Conservation (phyloP, 2,888 invertebrate genomes). For the Xylota sylvarum region DNA sequence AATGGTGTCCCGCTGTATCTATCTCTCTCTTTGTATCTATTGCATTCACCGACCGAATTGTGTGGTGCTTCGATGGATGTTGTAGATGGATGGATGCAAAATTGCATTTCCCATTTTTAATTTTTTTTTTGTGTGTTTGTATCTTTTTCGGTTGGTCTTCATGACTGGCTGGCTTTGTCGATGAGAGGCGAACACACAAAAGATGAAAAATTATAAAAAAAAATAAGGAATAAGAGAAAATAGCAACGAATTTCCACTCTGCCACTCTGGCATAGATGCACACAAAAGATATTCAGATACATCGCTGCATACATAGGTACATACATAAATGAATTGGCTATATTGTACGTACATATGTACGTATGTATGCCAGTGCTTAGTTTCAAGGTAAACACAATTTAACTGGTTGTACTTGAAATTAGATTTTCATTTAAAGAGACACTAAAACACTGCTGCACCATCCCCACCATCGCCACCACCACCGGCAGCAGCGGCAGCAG, state of each 20-base stretch:
- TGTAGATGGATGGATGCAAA: conserved; percentile 39
- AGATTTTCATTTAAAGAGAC: conserved; percentile 71
- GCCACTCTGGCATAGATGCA: conserved; percentile 49
- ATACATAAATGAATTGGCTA: conserved; percentile 31
- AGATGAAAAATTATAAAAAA: conserved; percentile 44
- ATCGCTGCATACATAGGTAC: background rate
- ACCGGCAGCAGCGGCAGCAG: conserved; percentile 6
- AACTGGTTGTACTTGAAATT: conserved; percentile 74
- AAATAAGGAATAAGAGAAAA: conserved; percentile 6
- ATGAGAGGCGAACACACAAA: conserved; percentile 24
- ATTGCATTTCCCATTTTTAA: too few species aligned
- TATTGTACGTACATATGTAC: conserved; percentile 34
- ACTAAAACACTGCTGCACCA: conserved; percentile 38
- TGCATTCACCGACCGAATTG: background rate
- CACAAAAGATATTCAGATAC: conserved; percentile 48
- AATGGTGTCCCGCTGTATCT: conserved; percentile 20
- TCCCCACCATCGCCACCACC: conserved; percentile 19
- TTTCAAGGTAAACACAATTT: conserved; percentile 73
- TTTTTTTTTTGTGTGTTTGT: conserved; percentile 5
- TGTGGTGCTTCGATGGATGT: background rate
- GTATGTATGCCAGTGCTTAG: conserved; percentile 52
- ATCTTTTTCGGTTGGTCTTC: conserved; percentile 45
- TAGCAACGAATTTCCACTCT: conserved; percentile 19
- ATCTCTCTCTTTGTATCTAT: background rate
- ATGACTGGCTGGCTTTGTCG: conserved; percentile 27